These are phyloP conservation scores for Acropternis orthonyx DNA, from an alignment of 2,797 vertebrate species.

Conservation along the genomic window DNA sequence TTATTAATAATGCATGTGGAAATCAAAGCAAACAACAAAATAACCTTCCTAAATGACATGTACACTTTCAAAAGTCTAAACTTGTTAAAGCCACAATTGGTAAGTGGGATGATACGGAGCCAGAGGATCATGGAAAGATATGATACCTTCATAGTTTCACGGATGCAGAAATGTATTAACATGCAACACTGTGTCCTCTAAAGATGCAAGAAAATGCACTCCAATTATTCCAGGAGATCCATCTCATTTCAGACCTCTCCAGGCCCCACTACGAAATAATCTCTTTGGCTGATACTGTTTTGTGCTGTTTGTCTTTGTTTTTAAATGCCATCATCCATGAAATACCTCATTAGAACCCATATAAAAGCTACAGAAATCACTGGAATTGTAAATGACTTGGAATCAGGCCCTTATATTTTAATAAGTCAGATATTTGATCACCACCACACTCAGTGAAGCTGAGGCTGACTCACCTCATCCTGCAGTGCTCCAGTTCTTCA, in stretches of 20 bases:
- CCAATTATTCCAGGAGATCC: background rate
- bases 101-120: background rate
- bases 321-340: background rate
- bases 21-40: background rate
- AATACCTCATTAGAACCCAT: background rate
- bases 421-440: background rate
- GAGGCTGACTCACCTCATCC: background rate
- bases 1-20: background rate
- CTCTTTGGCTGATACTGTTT: background rate
- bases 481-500: background rate
- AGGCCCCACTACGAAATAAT: background rate
- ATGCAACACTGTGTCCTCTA: background rate
- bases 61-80: background rate
- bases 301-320: background rate
- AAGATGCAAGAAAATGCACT: background rate
- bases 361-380: background rate
- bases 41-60: background rate
- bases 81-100: background rate
- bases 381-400: background rate
- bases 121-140: background rate
- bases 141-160: background rate
- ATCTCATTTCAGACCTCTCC: background rate
- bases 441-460: background rate
- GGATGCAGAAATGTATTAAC: background rate
- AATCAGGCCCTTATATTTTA: background rate